Evolutionary conservation across 2,797 vertebrate genomes (phyloP).

Genomic region (Pseudotriccus pelzelni): DNA sequence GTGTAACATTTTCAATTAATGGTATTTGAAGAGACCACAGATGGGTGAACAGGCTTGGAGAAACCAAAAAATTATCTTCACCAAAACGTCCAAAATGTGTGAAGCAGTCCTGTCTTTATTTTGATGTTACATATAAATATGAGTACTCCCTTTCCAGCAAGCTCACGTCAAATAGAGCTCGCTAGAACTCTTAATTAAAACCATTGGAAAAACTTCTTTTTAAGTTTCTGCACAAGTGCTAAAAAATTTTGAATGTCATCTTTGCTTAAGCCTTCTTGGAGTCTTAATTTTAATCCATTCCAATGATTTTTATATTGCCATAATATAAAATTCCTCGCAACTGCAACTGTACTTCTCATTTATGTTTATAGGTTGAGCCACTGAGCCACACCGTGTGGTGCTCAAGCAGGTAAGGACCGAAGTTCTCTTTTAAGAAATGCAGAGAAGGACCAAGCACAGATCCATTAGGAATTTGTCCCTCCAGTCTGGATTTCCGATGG

Average conservation of each 20-base stretch:
- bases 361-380: neutral
- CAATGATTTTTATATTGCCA: neutral
- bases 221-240: neutral
- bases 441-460: neutral
- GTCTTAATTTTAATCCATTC: neutral
- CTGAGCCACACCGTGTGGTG: neutral
- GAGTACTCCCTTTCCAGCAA: neutral
- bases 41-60: constrained; percentile 12
- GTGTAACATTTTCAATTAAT: neutral
- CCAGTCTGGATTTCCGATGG: neutral
- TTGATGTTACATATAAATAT: neutral
- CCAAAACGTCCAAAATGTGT: neutral
- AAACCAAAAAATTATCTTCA: neutral
- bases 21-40: neutral
- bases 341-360: neutral
- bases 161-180: neutral
- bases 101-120: neutral
- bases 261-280: neutral
- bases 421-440: neutral
- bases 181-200: neutral
- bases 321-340: neutral
- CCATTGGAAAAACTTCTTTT: neutral
- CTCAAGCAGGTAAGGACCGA: neutral
- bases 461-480: neutral
- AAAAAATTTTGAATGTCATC: neutral